phyloP scores from a whole-genome alignment of 30 jellyfish, hydroid and myxozoan species.

The Turritopsis rubra region DNA sequence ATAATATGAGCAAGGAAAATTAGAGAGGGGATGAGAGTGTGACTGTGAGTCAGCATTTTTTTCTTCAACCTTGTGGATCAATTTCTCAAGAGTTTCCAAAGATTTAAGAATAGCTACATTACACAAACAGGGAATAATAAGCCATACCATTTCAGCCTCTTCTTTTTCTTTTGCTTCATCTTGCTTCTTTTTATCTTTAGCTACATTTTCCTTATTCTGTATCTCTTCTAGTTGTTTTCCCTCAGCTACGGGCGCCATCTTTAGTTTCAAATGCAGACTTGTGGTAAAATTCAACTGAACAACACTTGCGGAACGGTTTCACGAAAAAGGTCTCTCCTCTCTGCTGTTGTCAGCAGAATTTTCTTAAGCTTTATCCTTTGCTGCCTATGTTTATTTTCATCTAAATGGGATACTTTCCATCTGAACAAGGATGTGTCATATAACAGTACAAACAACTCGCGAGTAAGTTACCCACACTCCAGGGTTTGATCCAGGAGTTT shows the following conservation, averaged over 20 bases:
- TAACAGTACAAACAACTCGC: too few species aligned
- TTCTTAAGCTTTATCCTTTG: too few species aligned
- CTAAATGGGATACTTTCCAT: too few species aligned
- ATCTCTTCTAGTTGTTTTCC: not conserved
- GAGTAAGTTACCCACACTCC: too few species aligned
- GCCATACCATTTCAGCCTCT: conserved; percentile 75
- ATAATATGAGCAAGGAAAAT: too few species aligned
- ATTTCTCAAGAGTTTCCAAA: not conserved
- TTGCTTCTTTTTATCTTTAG: conserved; percentile 41
- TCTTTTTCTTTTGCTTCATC: conserved; percentile 52
- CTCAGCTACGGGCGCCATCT: conserved; percentile 32
- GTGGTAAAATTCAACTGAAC: not conserved
- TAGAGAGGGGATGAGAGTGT: not conserved
- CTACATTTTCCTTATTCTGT: conserved; percentile 24
- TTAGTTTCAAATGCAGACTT: not conserved
- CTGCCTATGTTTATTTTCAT: too few species aligned
- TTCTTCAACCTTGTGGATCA: not conserved
- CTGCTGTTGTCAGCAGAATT: too few species aligned
- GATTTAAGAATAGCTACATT: too few species aligned
- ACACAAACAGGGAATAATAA: conserved; percentile 4
- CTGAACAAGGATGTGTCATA: too few species aligned
- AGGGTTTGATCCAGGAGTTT: too few species aligned
- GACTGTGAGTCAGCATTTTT: not conserved
- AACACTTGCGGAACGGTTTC: too few species aligned
- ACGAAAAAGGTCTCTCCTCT: too few species aligned